Conservation (phyloP, 2,888 invertebrate genomes). For the Erpobdella octoculata region DNA sequence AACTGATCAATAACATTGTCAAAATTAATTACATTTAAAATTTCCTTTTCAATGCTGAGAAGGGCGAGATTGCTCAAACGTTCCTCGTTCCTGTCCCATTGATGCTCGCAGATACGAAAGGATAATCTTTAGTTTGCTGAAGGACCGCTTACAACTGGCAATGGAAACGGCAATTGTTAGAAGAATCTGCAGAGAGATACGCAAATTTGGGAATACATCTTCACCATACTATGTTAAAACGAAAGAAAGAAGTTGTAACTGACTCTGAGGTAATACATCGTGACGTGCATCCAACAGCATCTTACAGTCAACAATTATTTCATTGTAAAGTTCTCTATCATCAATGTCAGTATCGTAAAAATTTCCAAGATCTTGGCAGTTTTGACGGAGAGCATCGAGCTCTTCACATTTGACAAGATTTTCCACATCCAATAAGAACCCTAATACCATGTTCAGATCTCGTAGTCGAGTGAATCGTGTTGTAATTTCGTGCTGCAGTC, state of each 20-base stretch:
- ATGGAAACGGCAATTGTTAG: no score
- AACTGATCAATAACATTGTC: slow-evolving; percentile 1
- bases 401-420: background rate
- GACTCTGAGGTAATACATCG: background rate
- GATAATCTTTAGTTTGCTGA: background rate
- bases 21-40: no score
- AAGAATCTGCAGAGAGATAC: no score
- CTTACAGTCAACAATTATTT: slow-evolving; percentile 10
- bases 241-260: slow-evolving; percentile 1
- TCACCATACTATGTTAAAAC: background rate
- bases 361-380: no score
- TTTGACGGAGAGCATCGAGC: no score
- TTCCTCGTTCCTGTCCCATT: background rate
- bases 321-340: slow-evolving; percentile 16
- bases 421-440: slow-evolving; percentile 8
- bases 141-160: background rate
- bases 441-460: slow-evolving; percentile 8
- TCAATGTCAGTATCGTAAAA: slow-evolving; percentile 16
- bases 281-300: background rate
- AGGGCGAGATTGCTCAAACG: background rate
- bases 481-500: slow-evolving; percentile 6
- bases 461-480: slow-evolving; percentile 8
- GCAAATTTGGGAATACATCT: no score
- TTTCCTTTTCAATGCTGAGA: no score
- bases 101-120: background rate